Evolutionary conservation across 2,888 invertebrate genomes (phyloP), one percentile per base, ranked within the genome.

Genomic region (Phortica okadai): DNA sequence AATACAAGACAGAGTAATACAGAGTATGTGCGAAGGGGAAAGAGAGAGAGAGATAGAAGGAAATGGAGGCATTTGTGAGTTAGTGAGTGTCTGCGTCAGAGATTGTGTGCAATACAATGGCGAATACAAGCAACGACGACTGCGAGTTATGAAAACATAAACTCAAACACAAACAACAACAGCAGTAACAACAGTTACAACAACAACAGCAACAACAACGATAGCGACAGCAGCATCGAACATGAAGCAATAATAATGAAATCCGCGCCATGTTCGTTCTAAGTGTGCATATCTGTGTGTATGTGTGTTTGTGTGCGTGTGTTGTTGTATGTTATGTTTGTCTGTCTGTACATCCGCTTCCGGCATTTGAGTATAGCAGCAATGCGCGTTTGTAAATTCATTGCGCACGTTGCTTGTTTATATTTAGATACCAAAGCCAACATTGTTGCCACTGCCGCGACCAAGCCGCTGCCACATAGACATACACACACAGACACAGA

Each of bases 231-330:
- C 50, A 54, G 45, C 54, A 14, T 8, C 33, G 44, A 25, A 56
- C 70, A 72, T 66, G 14, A 72, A 54, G 70, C 70, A 72, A 72
- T 72, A 56, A 72, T 72, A 72, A 72, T 72, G 70, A 72, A 70
- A 56, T 33, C 10, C 33, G 70, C 54, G 70, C 70, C n/a, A 54
- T n/a, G 62, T 62, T 62, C 25, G 62, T 21, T 4, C 16, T 56
- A 16, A 16, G 56, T 56, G 56, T 56, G 56, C 56, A 16, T 56
- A 16, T 16, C 56, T n/a, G 56, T 8, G 6, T n/a, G 14, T 7
- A 14, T 56, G n/a, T 16, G 56, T 56, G 56, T 3, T 10, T 56
- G 16, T 56, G 8, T 56, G 56, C 56, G 56, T 56, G 56, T 7
- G 56, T 33, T 33, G 21, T 14, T 21, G 59, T 59, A 59, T 59